These are phyloP conservation scores for Otolemur crassicaudatus DNA, from an alignment of 2,797 vertebrate genomes.

Conservation along the genomic window DNA sequence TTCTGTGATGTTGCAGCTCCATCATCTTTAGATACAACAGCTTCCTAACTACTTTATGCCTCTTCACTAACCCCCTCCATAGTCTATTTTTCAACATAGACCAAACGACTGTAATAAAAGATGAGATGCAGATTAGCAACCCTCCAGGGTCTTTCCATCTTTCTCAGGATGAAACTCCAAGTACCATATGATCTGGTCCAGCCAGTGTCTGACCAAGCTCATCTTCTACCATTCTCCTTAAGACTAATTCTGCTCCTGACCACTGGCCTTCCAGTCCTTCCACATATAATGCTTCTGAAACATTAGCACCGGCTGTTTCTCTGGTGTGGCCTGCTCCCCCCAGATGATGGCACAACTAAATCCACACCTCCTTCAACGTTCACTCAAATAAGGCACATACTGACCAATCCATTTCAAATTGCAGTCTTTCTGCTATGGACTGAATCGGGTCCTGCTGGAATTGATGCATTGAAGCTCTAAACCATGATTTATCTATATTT, in stretches of 20 bases:
- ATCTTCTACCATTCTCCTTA: not conserved
- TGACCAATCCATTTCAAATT: not conserved
- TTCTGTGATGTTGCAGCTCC: not conserved
- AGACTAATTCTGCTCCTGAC: not conserved
- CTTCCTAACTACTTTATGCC: not conserved
- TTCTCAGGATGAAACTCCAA: not conserved
- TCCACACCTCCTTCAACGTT: not conserved
- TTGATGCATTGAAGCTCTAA: not conserved
- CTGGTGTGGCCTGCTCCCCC: not conserved
- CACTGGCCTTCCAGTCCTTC: not conserved
- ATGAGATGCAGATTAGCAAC: not conserved
- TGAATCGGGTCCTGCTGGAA: not conserved
- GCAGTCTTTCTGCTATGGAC: not conserved
- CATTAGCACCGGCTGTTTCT: not conserved
- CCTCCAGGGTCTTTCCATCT: not conserved
- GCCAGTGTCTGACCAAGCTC: not conserved
- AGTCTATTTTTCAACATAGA: not conserved
- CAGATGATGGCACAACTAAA: not conserved
- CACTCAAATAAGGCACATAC: not conserved
- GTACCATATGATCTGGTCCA: not conserved
- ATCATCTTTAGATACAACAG: not conserved
- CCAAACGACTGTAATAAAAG: not conserved
- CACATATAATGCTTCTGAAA: not conserved
- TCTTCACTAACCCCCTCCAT: not conserved
- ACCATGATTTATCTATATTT: not conserved